Evolutionary conservation across 2,797 vertebrate species (phyloP), one percentile per base, ranked within the genome.

Genomic region (Helicolenus hilgendorfi): DNA sequence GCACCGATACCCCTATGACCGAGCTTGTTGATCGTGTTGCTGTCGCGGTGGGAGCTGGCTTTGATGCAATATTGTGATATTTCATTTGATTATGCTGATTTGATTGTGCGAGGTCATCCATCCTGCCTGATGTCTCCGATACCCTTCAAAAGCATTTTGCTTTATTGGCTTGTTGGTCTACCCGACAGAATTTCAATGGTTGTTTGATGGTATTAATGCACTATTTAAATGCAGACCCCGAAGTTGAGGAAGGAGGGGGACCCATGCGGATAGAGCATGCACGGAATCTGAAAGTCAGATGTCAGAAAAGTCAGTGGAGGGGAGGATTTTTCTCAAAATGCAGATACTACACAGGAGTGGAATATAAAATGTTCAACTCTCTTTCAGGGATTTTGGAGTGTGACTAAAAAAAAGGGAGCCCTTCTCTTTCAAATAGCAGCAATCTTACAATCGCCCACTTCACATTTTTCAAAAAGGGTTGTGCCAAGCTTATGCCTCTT

Each of bases 31-130:
- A 96, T 96, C 91, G 93, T 97, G 97, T 96, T 94, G 96, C 97
- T 96, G 96, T 96, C 94, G 94, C 96, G 93, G 96, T 90, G 96
- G 97, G 97, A 96, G 96, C 93, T 89, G 96, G 97, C 98, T 98
- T 97, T 97, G 95, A 97, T 98, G 96, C 97, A 98, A 97, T 98
- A 98, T 97, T 97, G 96, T 97, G 97, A 98, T 97, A 98, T 98
- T 98, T 98, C 96, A 98, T 98, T 97, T 97, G 98, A 98, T 98
- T 98, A 98, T 97, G 97, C 95, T 97, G 97, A 97, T 96, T 96
- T 98, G 98, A 98, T 98, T 98, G 98, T 97, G 96, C 95, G 92
- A 96, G 97, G 98, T 98, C 98, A 97, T 98, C 97, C 95, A 97
- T 97, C 95, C 96, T 92, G 81, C 68, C 85, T 31, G 84, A 92